Evolutionary conservation across 2,797 vertebrate genomes (phyloP).

Genomic region (Orientallactaga sibirica): DNA sequence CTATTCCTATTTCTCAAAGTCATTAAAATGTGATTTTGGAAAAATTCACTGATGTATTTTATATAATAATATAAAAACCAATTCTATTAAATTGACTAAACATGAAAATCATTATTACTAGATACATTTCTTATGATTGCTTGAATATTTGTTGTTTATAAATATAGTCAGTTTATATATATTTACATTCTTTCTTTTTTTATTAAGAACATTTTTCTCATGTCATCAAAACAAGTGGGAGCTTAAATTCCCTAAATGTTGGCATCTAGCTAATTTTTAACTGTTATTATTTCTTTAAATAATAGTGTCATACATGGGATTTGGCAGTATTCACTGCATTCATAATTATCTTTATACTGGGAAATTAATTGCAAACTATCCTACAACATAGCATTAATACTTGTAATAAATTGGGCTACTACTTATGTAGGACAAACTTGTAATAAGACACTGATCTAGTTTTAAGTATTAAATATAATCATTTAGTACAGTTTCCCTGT

Average conservation of each 20-base stretch:
- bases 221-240: slow-evolving; percentile 4
- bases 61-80: slow-evolving; percentile 1
- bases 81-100: neutral
- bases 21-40: slow-evolving; percentile 26
- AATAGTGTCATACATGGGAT: neutral
- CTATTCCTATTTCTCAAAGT: neutral
- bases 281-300: slow-evolving; percentile 1
- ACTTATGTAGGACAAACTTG: neutral
- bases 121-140: neutral
- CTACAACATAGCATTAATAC: neutral
- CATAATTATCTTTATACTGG: neutral
- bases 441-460: neutral
- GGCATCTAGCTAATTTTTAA: neutral
- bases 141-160: slow-evolving; percentile 33
- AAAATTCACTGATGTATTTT: neutral
- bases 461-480: slow-evolving; percentile 6
- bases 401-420: neutral
- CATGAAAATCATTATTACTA: neutral
- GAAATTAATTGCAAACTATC: neutral
- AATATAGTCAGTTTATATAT: neutral
- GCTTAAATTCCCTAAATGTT: slow-evolving; percentile 34
- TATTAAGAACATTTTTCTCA: neutral
- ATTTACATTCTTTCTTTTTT: slow-evolving; percentile 10
- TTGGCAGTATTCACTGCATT: neutral
- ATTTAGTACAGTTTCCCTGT: neutral